These are phyloP conservation scores for Drosophila elegans DNA, from an alignment of 1,140 invertebrate genomes.

Conservation along the genomic window DNA sequence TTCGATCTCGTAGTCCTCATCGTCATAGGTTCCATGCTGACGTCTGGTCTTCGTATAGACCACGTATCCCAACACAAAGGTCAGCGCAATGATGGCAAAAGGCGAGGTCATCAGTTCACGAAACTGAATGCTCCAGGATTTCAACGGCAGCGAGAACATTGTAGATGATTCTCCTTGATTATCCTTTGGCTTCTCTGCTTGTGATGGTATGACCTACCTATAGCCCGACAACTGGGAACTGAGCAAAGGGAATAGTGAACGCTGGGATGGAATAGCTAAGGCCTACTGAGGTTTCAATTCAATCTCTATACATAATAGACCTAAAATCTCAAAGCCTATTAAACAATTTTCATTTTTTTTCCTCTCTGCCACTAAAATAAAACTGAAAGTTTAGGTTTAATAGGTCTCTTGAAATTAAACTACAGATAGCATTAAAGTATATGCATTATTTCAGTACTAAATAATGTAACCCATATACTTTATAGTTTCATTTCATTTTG, in stretches of 20 bases:
- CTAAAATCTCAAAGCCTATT: too few relatives aligned
- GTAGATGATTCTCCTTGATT: background rate
- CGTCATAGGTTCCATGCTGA: conserved; percentile 49
- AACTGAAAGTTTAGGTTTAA: too few relatives aligned
- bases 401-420: too few relatives aligned
- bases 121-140: conserved; percentile 27
- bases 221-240: background rate
- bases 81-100: conserved; percentile 13
- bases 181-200: background rate
- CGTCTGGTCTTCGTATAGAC: conserved; percentile 8
- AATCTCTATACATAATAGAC: too few relatives aligned
- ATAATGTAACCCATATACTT: too few relatives aligned
- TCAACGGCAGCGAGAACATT: conserved; percentile 26
- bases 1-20: conserved; percentile 41
- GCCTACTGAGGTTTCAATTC: conserved; percentile 3
- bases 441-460: too few relatives aligned
- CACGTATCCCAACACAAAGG: conserved; percentile 29
- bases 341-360: too few relatives aligned
- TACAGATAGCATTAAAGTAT: too few relatives aligned
- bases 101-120: conserved; percentile 42
- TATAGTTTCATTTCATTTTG: too few relatives aligned
- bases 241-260: background rate
- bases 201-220: background rate
- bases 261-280: background rate
- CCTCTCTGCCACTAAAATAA: too few relatives aligned